Base-by-base conservation (phyloP, 2,888 invertebrate species). In the Xestoiulus laeticollis region DNA sequence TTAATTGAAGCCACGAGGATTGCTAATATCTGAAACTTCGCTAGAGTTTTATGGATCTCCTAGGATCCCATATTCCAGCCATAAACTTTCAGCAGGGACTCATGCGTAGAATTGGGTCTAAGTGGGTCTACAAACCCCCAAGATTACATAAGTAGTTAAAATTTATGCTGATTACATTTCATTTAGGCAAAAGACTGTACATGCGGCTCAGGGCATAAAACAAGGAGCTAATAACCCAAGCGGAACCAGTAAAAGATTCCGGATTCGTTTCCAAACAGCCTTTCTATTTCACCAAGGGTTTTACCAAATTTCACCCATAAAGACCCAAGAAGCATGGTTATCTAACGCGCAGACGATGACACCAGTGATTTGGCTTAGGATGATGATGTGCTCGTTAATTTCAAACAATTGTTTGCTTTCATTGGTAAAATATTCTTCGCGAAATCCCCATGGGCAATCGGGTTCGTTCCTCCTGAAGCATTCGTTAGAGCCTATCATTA, bases 1-100 rank as follows among this genome's bases (percentile, higher is more conserved):
- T 68, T 68, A 68, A 68, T 68, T 68, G 68, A 68, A 68, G 68
- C 68, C 68, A 68, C 68, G 68, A 68, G 68, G 68, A 68, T 68
- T 68, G 68, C 68, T 68, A 68, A 68, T 68, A n/a, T 68, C 68
- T 22, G 68, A 68, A 68, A 68, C 8, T 68, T 68, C 26, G 68
- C 26, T 22, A 26, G 26, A 68, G 68, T 68, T 68, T 68, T 68
- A 68, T 68, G 26, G 68, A 22, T n/a, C 68, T 68, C 68, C 19
- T 4, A 68, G 68, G 68, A 68, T 68, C 68, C 68, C 68, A 68
- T 68, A 68, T 68, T 26, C 68, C 68, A 68, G 26, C 68, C 22
- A 68, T 68, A 68, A 68, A 68, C 68, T 68, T 68, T 26, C 68
- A 68, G 12, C 68, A 26, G 68, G 68, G 68, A 68, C 68, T 68